Conservation (phyloP, 2,888 invertebrate genomes). For the Cosmopolites sordidus region DNA sequence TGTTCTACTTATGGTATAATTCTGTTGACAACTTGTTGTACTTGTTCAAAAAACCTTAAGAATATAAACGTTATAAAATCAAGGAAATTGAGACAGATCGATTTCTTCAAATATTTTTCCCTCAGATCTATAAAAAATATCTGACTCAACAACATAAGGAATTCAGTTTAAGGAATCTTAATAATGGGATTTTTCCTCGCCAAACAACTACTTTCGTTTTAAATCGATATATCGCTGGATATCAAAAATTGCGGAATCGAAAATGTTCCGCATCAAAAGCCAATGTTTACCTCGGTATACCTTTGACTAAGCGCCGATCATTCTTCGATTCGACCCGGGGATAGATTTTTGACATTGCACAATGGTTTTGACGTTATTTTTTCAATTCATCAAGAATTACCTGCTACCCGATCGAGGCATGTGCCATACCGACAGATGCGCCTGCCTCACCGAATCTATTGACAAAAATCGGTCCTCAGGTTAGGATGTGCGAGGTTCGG, state of each 20-base stretch:
- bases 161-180: no score
- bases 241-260: constrained; percentile 11
- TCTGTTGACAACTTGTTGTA: no score
- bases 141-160: no score
- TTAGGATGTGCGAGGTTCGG: constrained; percentile 16
- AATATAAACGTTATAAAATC: no score
- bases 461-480: constrained; percentile 24
- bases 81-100: no score
- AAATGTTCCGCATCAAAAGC: constrained; percentile 6
- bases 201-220: no score
- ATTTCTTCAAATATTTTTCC: no score
- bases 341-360: constrained; percentile 32
- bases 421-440: constrained; percentile 39
- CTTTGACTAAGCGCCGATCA: constrained; percentile 26
- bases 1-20: no score
- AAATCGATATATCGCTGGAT: no score
- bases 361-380: constrained; percentile 35
- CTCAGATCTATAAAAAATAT: no score
- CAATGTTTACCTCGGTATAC: constrained; percentile 18
- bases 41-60: no score
- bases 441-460: constrained; percentile 21
- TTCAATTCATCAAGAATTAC: constrained; percentile 34
- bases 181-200: no score
- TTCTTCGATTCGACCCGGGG: constrained; percentile 25
- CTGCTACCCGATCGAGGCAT: constrained; percentile 36